Percentiles rank a stretch among this genome's conserved stretches.
Evolutionary conservation across 1,140 invertebrate genomes (phyloP).

Genomic region (Lepidostoma basale): DNA sequence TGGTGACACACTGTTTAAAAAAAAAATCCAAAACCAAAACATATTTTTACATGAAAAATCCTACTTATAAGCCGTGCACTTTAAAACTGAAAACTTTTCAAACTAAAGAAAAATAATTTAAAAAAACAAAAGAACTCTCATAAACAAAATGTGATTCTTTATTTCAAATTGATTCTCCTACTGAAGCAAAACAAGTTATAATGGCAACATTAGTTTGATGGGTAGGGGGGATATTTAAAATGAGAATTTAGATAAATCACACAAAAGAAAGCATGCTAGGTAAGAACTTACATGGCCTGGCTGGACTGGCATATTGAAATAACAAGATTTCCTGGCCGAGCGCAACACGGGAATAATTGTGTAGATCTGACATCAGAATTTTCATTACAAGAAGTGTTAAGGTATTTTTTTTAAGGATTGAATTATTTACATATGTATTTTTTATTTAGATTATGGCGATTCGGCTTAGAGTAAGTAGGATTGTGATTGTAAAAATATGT

Average conservation of each 20-base stretch:
- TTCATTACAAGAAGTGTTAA: background rate
- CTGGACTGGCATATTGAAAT: conserved; percentile 45
- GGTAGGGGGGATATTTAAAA: background rate
- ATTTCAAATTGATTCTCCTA: background rate
- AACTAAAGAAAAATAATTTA: background rate
- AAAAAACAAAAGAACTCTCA: too few relatives aligned
- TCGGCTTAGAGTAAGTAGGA: background rate
- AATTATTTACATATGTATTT: too few relatives aligned
- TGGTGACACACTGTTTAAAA: too few relatives aligned
- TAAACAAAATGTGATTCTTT: background rate
- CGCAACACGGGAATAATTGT: conserved; percentile 35
- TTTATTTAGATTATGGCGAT: too few relatives aligned
- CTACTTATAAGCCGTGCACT: conserved; percentile 22
- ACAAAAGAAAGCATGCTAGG: conserved; percentile 33
- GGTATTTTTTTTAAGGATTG: too few relatives aligned
- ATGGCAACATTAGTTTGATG: background rate
- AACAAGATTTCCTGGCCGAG: conserved; percentile 33
- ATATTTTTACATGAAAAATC: conserved; percentile 28
- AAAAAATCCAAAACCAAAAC: conserved; percentile 14
- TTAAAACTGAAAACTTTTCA: background rate
- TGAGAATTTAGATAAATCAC: conserved; percentile 6
- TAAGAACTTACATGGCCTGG: conserved; percentile 39
- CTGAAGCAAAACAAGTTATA: conserved; percentile 17
- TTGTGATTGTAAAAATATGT: background rate
- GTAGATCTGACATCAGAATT: conserved; percentile 33